Evolutionary conservation across 2,888 invertebrate genomes (phyloP).

Genomic region (Formica aserva): DNA sequence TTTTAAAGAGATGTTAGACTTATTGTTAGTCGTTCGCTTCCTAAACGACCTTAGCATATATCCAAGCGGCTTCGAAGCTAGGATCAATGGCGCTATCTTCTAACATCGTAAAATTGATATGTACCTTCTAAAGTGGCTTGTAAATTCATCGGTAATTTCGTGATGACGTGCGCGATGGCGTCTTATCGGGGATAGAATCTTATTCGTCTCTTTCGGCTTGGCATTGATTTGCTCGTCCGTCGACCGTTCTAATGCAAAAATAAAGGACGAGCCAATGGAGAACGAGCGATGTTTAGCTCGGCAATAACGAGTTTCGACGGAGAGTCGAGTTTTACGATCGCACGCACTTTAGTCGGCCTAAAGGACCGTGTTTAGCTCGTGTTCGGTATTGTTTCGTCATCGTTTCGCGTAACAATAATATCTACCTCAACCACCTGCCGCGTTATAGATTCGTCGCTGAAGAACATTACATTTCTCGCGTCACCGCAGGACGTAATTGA

Average conservation of each 20-base stretch:
- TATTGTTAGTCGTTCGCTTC: not conserved
- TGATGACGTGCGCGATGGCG: conserved; percentile 10
- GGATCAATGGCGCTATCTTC: not conserved
- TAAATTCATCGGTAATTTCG: conserved; percentile 57
- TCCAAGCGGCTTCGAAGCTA: not conserved
- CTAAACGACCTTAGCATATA: not conserved
- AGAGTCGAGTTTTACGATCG: conserved; percentile 37
- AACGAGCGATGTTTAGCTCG: conserved; percentile 1
- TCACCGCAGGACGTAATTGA: not conserved
- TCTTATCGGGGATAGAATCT: conserved; percentile 25
- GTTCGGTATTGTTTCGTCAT: not conserved
- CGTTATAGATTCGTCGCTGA: conserved; percentile 12
- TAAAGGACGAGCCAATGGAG: conserved; percentile 5
- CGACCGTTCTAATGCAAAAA: conserved; percentile 24
- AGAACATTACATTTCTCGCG: conserved; percentile 21
- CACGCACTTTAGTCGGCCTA: not conserved
- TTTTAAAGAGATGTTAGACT: not conserved
- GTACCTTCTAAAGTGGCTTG: conserved; percentile 56
- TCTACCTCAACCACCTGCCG: conserved; percentile 13
- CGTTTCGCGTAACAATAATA: conserved; percentile 15
- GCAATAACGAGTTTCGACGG: conserved; percentile 25
- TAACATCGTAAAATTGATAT: conserved; percentile 62
- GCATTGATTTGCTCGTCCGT: conserved; percentile 31
- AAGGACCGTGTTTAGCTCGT: conserved; percentile 4
- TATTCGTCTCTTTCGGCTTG: not conserved